Base-by-base conservation (phyloP, 2,113 vertebrate species). In the Sitta europaea region DNA sequence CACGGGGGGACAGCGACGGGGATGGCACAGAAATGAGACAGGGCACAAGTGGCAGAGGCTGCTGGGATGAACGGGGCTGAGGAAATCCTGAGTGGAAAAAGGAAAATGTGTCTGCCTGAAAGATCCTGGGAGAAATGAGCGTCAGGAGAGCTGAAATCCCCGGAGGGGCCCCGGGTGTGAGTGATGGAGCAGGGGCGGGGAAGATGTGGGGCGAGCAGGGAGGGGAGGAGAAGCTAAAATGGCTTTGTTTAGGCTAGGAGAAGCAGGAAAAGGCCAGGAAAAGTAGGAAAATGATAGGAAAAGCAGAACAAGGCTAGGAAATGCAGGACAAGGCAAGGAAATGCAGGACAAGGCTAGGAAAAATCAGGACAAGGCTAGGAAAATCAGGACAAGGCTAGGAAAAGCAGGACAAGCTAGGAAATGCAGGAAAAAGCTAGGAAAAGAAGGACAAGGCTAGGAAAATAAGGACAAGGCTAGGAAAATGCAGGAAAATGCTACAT, bases 351-450 rank as follows among this genome's bases (percentile, higher is more conserved):
- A 61, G 88, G 73, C 86, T 35, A 84, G 77, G 88, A 93, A 90
- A 90, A n/a, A n/a, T n/a, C n/a, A 85, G 83, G 87, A 88, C 83
- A 89, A 65, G 91, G 92, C 74, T 35, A 53, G 82, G 85, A 91
- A 89, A 88, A 78, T 70, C 77, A 93, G 91, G 91, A 84, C 82
- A 95, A 61, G 88, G 73, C 85, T 38, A 87, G 77, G 88, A 93
- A 91, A 90, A 57, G 94, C n/a, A n/a, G n/a, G n/a, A n/a, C n/a
- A n/a, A n/a, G 75, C 86, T 33, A 88, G 79, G 87, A 94, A 91
- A 91, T n/a, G n/a, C n/a, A n/a, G n/a, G n/a, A n/a, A n/a, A n/a
- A n/a, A n/a, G 95, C 79, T 53, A 31, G 82, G 47, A 83, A 76
- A 95, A 78, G 86, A n/a, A 81, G 80, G 81, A 86, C 84, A 90